phyloP scores from a whole-genome alignment of 1,140 invertebrate genomes.

The Caenorhabditis inopinata region DNA sequence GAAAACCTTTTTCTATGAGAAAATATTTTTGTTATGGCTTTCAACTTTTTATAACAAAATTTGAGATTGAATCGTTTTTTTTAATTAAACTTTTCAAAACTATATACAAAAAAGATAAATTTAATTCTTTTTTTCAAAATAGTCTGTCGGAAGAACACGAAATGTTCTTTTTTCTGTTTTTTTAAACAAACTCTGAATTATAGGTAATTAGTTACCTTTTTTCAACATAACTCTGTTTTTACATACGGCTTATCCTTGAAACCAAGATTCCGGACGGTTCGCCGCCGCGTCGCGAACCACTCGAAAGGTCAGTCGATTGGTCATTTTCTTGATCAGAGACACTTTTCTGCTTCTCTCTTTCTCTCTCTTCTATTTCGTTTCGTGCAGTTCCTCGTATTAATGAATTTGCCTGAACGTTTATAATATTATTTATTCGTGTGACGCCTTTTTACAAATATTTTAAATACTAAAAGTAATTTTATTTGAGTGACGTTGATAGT shows the following conservation, averaged over 20 bases:
- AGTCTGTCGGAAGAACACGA: too few species aligned
- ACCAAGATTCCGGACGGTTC: neutral
- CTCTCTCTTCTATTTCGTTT: neutral
- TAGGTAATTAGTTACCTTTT: too few species aligned
- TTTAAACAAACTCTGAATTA: too few species aligned
- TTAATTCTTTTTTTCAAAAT: too few species aligned
- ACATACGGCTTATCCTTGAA: neutral
- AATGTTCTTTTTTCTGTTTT: neutral
- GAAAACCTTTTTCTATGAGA: too few species aligned
- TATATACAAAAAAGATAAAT: too few species aligned
- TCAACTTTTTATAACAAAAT: too few species aligned
- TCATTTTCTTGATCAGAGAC: conserved; percentile 21
- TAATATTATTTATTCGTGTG: too few species aligned
- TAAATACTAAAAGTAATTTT: neutral
- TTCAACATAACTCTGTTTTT: neutral
- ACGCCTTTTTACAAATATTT: neutral
- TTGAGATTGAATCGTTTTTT: too few species aligned
- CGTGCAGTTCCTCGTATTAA: conserved; percentile 1
- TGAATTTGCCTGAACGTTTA: conserved; percentile 1
- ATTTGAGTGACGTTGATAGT: neutral
- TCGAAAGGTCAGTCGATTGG: conserved; percentile 18
- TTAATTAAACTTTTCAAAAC: too few species aligned
- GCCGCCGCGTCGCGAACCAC: neutral
- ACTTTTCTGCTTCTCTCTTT: neutral
- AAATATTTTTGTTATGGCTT: too few species aligned